Evolutionary conservation across 2,113 vertebrate species (phyloP).

Genomic region (Petrocephalus microphthalmus): DNA sequence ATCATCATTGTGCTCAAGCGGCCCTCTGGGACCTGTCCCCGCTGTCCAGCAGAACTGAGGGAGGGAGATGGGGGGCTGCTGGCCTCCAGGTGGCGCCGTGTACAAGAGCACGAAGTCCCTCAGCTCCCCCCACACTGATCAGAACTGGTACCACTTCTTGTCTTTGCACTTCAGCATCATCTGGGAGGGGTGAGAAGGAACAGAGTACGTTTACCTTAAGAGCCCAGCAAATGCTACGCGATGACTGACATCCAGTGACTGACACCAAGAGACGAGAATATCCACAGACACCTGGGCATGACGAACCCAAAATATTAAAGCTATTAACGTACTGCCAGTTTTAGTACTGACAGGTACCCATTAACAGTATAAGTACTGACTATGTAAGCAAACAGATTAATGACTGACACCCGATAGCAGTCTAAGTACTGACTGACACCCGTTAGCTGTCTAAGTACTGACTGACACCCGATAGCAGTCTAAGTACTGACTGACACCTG

Average conservation of each 20-base stretch:
- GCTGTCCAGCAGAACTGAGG: slow-evolving; percentile 67
- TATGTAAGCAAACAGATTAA: neutral
- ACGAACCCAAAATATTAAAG: neutral
- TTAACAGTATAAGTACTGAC: neutral
- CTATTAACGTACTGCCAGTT: neutral
- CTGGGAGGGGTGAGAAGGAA: slow-evolving; percentile 52
- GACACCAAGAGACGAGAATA: neutral
- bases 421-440: neutral
- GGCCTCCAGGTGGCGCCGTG: slow-evolving; percentile 63
- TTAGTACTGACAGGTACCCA: neutral
- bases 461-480: neutral
- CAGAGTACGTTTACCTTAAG: neutral
- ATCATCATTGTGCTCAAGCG: slow-evolving; percentile 80
- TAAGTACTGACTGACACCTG: neutral
- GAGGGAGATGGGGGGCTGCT: slow-evolving; percentile 43
- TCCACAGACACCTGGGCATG: neutral
- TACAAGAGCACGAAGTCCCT: slow-evolving; percentile 41
- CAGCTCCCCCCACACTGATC: slow-evolving; percentile 51
- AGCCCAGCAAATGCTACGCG: neutral
- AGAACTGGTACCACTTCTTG: slow-evolving; percentile 99
- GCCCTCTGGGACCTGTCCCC: slow-evolving; percentile 56
- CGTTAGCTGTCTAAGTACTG: neutral
- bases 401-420: neutral
- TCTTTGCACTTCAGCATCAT: slow-evolving; percentile 99
- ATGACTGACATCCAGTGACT: neutral